Base-by-base conservation (phyloP, 2,888 invertebrate genomes). In the Nomada lathburiana region DNA sequence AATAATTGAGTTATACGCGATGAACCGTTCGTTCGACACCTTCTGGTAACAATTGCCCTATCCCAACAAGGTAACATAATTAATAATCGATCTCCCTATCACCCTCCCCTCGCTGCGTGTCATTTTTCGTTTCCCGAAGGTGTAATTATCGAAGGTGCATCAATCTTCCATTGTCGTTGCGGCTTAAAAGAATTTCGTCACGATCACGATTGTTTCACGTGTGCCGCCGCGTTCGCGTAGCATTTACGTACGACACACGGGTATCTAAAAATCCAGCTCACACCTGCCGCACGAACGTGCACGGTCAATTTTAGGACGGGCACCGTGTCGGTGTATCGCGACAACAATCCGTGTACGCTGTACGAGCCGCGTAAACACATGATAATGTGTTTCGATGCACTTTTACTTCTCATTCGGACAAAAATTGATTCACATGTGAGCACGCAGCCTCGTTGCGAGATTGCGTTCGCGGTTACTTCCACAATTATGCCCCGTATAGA, bases 321-420 rank as follows among this genome's bases (percentile, higher is more conserved):
- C 18, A 13, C 36, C 47, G 67, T 57, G 29, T 64, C 67, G 81
- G 71, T 76, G 68, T 76, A 84, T 78, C 84, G 74, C 72, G 81
- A 80, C 57, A 50, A 74, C 29, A 70, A 60, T 65, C 67, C 36
- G 65, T 73, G 81, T 73, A 78, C 60, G 76, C 78, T 67, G 75
- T 84, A 78, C 84, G 78, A 78, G 67, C 80, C 80, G 69, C 63
- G 74, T 76, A 76, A 84, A 84, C 80, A 76, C 84, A 70, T 52
- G 72, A 23, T 74, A 64, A 71, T 83, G 75, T 69, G 76, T 80
- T 36, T 71, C 71, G 83, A 76, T 83, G 73, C 70, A 36, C 47
- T 60, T 83, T 83, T 76, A 64, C 80, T 80, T 72, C 20, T 70
- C 76, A 71, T 73, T 80, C 68, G 60, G 69, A 76, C 77, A 83